Evolutionary conservation across 1,140 invertebrate genomes (phyloP).

Genomic region (Lucilia cuprina): DNA sequence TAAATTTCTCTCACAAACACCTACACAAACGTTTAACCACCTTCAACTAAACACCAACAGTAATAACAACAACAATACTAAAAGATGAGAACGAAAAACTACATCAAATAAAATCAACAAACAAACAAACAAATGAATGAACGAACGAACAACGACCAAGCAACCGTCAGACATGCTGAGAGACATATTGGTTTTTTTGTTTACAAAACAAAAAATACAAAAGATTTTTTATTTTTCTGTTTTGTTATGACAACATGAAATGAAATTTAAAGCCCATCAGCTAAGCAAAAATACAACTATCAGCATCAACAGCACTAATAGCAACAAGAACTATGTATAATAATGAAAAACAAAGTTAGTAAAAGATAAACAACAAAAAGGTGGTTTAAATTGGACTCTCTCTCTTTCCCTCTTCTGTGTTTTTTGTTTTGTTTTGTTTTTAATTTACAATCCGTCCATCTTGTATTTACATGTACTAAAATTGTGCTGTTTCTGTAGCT

Average conservation of each 20-base stretch:
- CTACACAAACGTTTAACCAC: neutral
- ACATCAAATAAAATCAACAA: too few species aligned
- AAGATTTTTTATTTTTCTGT: neutral
- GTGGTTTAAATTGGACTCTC: neutral
- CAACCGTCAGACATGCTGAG: neutral
- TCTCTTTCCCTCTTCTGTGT: neutral
- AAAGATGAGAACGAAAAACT: neutral
- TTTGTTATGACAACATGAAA: constrained; percentile 28
- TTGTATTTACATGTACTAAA: neutral
- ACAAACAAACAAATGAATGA: neutral
- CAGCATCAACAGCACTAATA: neutral
- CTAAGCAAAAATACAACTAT: neutral
- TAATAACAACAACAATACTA: constrained; percentile 10
- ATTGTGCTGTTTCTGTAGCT: too few species aligned
- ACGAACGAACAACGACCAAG: neutral
- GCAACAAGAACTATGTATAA: too few species aligned
- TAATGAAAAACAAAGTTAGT: neutral
- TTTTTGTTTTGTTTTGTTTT: neutral
- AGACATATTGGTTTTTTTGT: neutral
- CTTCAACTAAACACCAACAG: constrained; percentile 16
- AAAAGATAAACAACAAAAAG: constrained; percentile 10
- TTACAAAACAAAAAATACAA: neutral
- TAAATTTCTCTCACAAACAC: constrained; percentile 24
- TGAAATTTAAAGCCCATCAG: constrained; percentile 28
- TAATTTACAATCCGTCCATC: constrained; percentile 14